These are phyloP conservation scores for Drosophila putrida DNA, from an alignment of 2,888 invertebrate genomes.

Conservation along the genomic window DNA sequence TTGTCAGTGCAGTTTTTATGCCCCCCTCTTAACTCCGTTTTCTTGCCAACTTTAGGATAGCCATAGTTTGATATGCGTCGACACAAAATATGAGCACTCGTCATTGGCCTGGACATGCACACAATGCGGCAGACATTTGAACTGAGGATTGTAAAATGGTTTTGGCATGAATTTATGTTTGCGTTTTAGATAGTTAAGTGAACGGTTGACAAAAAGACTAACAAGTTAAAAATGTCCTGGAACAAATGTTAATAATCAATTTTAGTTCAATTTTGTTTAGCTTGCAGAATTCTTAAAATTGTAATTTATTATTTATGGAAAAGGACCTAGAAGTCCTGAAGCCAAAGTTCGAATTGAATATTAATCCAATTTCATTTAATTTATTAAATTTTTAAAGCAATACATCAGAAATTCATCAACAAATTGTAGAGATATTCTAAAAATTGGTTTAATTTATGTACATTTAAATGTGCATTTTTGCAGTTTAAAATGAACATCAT, in stretches of 20 bases:
- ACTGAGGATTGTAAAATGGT: slow-evolving; percentile 10
- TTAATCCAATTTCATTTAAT: no score
- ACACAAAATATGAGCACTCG: slow-evolving; percentile 54
- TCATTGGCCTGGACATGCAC: slow-evolving; percentile 46
- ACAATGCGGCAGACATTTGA: slow-evolving; percentile 33
- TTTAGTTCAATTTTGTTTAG: no score
- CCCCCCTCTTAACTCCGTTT: slow-evolving; percentile 9
- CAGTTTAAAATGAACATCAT: background rate
- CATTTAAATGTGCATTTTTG: background rate
- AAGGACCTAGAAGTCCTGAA: no score
- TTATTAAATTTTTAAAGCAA: no score
- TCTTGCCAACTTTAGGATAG: slow-evolving; percentile 20
- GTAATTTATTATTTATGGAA: no score
- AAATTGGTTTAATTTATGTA: background rate
- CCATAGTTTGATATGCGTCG: slow-evolving; percentile 26
- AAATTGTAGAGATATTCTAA: background rate
- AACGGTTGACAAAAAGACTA: background rate
- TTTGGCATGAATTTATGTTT: slow-evolving; percentile 29
- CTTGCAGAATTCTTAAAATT: no score
- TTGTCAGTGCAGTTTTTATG: slow-evolving; percentile 52
- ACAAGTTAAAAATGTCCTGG: background rate
- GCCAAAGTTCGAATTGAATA: no score
- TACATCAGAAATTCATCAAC: no score
- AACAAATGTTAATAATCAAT: background rate
- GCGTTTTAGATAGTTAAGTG: background rate